Evolutionary conservation across 2,888 invertebrate genomes (phyloP).

Genomic region (Lasioglossum oenotherae): DNA sequence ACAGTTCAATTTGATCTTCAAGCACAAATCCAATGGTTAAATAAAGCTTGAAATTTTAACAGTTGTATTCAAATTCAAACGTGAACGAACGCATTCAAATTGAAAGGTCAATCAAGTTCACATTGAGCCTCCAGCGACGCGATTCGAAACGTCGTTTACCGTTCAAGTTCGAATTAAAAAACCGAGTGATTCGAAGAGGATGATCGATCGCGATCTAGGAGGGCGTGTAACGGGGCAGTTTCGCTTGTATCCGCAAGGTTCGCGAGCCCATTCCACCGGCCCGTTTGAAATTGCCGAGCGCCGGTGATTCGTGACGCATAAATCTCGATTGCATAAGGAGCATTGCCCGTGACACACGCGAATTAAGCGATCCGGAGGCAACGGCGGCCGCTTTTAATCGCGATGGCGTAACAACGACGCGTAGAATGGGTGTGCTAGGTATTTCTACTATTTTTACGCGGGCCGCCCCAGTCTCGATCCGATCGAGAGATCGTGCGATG

Average conservation of each 20-base stretch:
- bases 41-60: background rate
- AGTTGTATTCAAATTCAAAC: background rate
- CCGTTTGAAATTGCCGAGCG: constrained; percentile 4
- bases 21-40: background rate
- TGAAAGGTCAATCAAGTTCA: background rate
- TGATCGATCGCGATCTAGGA: background rate
- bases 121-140: background rate
- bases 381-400: constrained; percentile 18
- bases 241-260: background rate
- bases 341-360: constrained; percentile 13
- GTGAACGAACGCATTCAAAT: background rate
- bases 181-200: background rate
- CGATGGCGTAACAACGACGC: constrained; percentile 33
- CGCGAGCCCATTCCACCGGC: background rate
- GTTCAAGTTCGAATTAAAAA: background rate
- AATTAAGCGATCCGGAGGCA: constrained; percentile 6
- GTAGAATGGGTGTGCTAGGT: constrained; percentile 39
- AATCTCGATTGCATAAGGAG: background rate
- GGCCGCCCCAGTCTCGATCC: background rate
- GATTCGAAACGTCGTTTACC: background rate
- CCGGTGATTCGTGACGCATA: background rate
- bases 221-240: background rate
- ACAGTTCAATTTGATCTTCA: background rate
- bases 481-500: constrained; percentile 12
- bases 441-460: constrained; percentile 51